A percentile compares a stretch with the other conserved stretches of the same genome.
Conservation (phyloP, 2,797 vertebrate genomes). For the Coracias cyanogaster region DNA sequence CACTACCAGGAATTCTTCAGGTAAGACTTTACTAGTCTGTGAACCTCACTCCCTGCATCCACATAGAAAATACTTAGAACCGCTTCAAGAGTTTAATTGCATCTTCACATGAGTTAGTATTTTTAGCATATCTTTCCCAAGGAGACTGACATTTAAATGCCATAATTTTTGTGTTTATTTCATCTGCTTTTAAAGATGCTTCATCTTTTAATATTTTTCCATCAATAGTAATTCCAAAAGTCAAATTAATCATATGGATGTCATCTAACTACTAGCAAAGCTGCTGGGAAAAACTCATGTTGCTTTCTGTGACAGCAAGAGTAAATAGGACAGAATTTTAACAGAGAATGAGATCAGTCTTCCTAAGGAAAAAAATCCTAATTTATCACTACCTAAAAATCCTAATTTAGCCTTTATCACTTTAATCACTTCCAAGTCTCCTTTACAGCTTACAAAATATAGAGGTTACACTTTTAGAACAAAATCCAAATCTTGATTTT, state of each 20-base stretch:
- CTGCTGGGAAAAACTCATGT: neutral
- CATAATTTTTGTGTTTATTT: neutral
- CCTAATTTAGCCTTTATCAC: neutral
- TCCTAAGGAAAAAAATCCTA: neutral
- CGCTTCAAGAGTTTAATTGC: neutral
- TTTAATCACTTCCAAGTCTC: slow-evolving; percentile 5
- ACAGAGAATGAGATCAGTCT: neutral
- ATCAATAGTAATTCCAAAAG: neutral
- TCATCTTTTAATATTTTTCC: neutral
- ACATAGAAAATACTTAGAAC: neutral
- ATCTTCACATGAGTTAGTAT: neutral
- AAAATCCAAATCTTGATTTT: neutral
- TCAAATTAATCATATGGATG: neutral
- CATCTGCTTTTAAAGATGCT: neutral
- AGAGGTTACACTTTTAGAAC: neutral
- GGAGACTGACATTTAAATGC: neutral
- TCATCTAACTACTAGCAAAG: neutral
- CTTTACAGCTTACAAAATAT: slow-evolving; percentile 56
- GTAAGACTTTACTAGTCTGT: neutral
- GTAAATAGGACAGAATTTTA: neutral
- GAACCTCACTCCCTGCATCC: neutral
- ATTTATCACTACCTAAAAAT: no score
- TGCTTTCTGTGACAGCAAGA: neutral
- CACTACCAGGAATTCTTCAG: neutral
- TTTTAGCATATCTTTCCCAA: neutral